Evolutionary conservation across 2,888 invertebrate genomes (phyloP), one percentile per base, ranked within the genome.

Genomic region (Eilema sororculum): DNA sequence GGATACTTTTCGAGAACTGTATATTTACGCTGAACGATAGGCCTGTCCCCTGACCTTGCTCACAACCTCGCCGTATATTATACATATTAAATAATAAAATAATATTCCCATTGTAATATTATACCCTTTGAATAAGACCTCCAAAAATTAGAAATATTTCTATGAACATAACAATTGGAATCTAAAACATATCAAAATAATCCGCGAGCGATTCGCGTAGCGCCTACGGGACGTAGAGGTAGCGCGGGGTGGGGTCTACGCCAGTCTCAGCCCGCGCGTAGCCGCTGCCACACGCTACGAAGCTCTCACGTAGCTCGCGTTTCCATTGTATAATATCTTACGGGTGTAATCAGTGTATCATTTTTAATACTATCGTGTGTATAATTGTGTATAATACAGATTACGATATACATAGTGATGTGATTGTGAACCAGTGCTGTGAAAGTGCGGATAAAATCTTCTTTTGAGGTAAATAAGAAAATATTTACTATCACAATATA

Each of bases 181-280:
- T 84, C 78, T 79, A 83, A 65, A 81, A 78, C 63, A 73, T 75
- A 77, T 73, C 80, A 82, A 81, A 82, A 83, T 83, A 78, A 78
- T 78, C 81, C 73, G 77, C 65, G 77, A 80, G 85, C 83, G 86
- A 78, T 83, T 83, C 81, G 77, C 75, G 76, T 82, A 83, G 85
- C 84, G 86, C 81, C 76, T 79, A 83, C 85, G 84, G 81, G 79
- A 82, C 81, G 84, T 81, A 78, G 78, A 78, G 77, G 79, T 79
- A 82, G 87, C 85, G 90, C 84, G 93, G 91, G 93, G 90, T 82
- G 91, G 86, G 88, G 86, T 81, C 89, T 90, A 89, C 93, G 93
- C 89, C 93, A 95, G 94, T 95, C 90, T 89, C 89, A 90, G 89
- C 87, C 81, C 86, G 87, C 90, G 88, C 93, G 93, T 92, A 90